Evolutionary conservation across 2,113 vertebrate species (phyloP).

Genomic region (Rhabdornis inornatus): DNA sequence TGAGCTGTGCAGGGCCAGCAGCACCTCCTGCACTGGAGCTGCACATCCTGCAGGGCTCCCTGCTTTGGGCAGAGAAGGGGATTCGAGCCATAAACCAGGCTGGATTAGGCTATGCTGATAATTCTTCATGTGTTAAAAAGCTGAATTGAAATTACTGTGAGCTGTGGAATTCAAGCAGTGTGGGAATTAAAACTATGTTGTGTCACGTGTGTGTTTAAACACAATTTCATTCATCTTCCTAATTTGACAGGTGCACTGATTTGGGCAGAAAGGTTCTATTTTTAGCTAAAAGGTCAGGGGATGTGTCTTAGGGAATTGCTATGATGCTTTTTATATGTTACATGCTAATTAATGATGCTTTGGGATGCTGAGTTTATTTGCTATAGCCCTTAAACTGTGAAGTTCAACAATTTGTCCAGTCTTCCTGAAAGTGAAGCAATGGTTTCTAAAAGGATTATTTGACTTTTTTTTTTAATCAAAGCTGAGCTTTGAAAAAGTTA

Average conservation of each 20-base stretch:
- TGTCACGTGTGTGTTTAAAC: background rate
- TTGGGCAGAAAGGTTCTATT: background rate
- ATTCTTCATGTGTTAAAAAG: background rate
- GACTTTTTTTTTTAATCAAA: background rate
- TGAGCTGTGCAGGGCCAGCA: background rate
- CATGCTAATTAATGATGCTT: background rate
- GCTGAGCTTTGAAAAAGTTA: background rate
- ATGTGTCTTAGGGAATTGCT: background rate
- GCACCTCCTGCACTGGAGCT: background rate
- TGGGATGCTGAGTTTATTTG: background rate
- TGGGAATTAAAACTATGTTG: background rate
- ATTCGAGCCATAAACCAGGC: no score
- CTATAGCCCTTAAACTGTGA: background rate
- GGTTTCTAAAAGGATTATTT: background rate
- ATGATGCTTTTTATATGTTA: background rate
- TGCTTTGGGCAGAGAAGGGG: background rate
- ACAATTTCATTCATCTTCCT: background rate
- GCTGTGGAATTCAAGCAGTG: background rate
- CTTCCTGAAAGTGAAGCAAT: background rate
- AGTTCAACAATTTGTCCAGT: background rate
- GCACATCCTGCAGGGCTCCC: background rate
- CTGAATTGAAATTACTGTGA: background rate
- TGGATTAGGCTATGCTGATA: accelerated
- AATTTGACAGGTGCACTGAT: background rate
- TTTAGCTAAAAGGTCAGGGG: background rate